Base-by-base conservation (phyloP, 2,797 vertebrate species). In the Tarsius wallacei region DNA sequence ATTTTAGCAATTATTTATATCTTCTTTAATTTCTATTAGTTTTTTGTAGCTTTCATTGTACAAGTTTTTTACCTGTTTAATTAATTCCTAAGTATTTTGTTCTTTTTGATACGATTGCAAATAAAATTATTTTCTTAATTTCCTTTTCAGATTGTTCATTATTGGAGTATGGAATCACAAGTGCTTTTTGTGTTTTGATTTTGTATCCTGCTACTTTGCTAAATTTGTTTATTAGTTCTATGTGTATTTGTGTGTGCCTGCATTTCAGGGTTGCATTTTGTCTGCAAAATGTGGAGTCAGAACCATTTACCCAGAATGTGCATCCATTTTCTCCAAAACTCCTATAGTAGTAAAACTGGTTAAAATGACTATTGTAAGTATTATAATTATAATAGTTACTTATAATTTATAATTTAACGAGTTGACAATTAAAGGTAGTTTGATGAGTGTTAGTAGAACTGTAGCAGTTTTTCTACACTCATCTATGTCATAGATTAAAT, bases 81-180 rank as follows among this genome's bases (percentile, higher is more conserved):
- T 53, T 63, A 53, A 81, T 81, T 74, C 15, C 2, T 71, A 70
- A 26, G 36, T 73, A 51, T 28, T 87, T 82, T 53, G 59, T 68
- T 80, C 2, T 53, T 64, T 73, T 77, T 24, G 1, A 42, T 66
- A 28, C 4, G 28, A 42, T 84, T 53, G 12, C 10, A 24, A 91
- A 57, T 47, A 42, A 7, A 80, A 55, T 33, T 66, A 7, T 83
- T 94, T 71, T 86, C 28, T 94, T 89, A 92, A 81, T 76, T 91
- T 92, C 12, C 9, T 86, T 92, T 33, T 76, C 16, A 1, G 10
- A 49, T 51, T 26, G 4, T 53, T 92, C 14, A 22, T 36, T 80
- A 7, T 85, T 76, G 70, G 7, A 17, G 26, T 49, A n/a, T 36
- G 76, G 26, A 57, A 71, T 33, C 33, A 7, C 0, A 74, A 59